Percentiles rank a stretch among this genome's conserved stretches.
Conservation (phyloP, 2,888 invertebrate genomes). For the Azorinus chamasolen region DNA sequence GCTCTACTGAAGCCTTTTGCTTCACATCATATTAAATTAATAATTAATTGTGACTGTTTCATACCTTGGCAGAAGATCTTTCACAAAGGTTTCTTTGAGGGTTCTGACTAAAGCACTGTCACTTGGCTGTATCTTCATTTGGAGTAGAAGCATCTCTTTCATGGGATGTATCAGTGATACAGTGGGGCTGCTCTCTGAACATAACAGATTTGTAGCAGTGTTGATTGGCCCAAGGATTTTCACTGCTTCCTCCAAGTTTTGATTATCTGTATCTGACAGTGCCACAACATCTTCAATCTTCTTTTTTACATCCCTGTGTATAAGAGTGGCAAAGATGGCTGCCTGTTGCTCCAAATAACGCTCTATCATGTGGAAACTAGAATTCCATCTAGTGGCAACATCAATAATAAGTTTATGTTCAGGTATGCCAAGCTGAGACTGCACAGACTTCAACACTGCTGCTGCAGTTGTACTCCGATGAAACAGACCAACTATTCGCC, state of each 20-base stretch:
- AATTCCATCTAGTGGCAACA: slow-evolving; percentile 50
- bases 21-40: too few relatives aligned
- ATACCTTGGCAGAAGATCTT: slow-evolving; percentile 30
- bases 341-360: slow-evolving; percentile 56
- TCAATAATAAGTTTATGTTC: slow-evolving; percentile 33
- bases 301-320: slow-evolving; percentile 26
- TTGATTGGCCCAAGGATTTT: slow-evolving; percentile 44
- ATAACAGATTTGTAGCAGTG: slow-evolving; percentile 43
- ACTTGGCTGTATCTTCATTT: slow-evolving; percentile 3
- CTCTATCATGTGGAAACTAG: slow-evolving; percentile 43
- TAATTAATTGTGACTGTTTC: too few relatives aligned
- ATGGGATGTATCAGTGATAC: slow-evolving; percentile 52
- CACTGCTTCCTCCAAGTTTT: slow-evolving; percentile 19
- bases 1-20: too few relatives aligned
- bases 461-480: slow-evolving; percentile 34
- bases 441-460: slow-evolving; percentile 6
- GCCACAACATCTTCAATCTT: slow-evolving; percentile 49
- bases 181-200: slow-evolving; percentile 33
- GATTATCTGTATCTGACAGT: slow-evolving; percentile 33
- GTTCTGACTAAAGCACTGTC: slow-evolving; percentile 13
- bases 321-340: slow-evolving; percentile 29
- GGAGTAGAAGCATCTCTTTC: slow-evolving; percentile 44
- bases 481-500: slow-evolving; percentile 33
- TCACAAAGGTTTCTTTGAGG: slow-evolving; percentile 19
- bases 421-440: slow-evolving; percentile 27